These are phyloP conservation scores for Antedon mediterranea DNA, from an alignment of 53 echinoderm and acorn worm species.

Conservation along the genomic window DNA sequence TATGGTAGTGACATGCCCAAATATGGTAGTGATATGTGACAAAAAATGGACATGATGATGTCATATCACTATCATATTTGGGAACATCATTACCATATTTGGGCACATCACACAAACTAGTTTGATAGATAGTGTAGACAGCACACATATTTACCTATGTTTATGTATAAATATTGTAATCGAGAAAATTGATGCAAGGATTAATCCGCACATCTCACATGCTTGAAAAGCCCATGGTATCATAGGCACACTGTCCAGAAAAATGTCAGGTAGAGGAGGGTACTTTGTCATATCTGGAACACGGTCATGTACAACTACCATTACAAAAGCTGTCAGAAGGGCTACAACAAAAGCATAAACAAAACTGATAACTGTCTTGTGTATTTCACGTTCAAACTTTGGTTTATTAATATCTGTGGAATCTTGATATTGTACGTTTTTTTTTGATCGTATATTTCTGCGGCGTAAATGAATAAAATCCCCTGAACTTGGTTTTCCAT, in stretches of 20 bases:
- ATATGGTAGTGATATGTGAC: too few relatives aligned
- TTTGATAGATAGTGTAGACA: too few relatives aligned
- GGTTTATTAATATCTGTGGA: neutral
- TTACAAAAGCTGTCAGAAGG: constrained; percentile 73
- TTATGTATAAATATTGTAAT: constrained; percentile 69
- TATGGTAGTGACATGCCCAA: too few relatives aligned
- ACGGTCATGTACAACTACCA: constrained; percentile 81
- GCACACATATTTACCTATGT: constrained; percentile 52
- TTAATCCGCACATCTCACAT: constrained; percentile 64
- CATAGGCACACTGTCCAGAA: constrained; percentile 74
- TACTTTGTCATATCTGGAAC: constrained; percentile 89
- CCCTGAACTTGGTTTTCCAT: neutral
- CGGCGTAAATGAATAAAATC: neutral
- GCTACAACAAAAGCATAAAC: constrained; percentile 50
- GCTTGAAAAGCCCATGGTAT: constrained; percentile 95
- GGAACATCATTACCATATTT: too few relatives aligned
- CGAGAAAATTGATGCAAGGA: constrained; percentile 25
- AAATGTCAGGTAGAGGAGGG: constrained; percentile 81
- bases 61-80: too few relatives aligned
- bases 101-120: too few relatives aligned
- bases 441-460: neutral
- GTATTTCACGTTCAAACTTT: constrained; percentile 44
- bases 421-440: neutral
- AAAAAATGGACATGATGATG: too few relatives aligned
- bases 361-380: constrained; percentile 71